Evolutionary conservation across 2,888 invertebrate genomes (phyloP).

Genomic region (Oeneis ivallda): DNA sequence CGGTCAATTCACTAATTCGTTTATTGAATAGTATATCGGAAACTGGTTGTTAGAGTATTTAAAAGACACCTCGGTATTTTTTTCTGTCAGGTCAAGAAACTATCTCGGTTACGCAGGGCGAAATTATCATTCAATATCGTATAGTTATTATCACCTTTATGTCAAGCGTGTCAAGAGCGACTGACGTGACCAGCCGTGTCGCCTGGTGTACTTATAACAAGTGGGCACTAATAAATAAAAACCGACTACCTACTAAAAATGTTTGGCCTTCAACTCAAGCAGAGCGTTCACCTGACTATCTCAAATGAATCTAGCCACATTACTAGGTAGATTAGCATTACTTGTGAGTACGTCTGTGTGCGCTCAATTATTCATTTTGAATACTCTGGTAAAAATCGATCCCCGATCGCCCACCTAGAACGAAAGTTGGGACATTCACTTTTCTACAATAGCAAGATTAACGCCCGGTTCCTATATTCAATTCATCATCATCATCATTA

Average conservation of each 20-base stretch:
- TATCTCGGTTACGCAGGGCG: slow-evolving; percentile 21
- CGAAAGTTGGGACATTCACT: too few relatives aligned
- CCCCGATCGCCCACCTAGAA: too few relatives aligned
- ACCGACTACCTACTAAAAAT: slow-evolving; percentile 64
- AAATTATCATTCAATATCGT: background rate
- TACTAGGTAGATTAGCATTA: slow-evolving; percentile 46
- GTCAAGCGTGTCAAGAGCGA: slow-evolving; percentile 30
- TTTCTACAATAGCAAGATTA: too few relatives aligned
- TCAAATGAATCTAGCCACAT: slow-evolving; percentile 58
- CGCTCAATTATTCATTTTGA: slow-evolving; percentile 33
- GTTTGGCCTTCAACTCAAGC: slow-evolving; percentile 71
- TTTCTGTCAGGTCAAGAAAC: slow-evolving; percentile 29
- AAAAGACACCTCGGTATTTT: slow-evolving; percentile 18
- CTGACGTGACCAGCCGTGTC: slow-evolving; percentile 53
- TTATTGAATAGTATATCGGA: background rate
- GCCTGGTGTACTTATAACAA: slow-evolving; percentile 54
- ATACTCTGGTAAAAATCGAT: too few relatives aligned
- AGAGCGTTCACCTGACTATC: slow-evolving; percentile 72
- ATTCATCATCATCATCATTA: too few relatives aligned
- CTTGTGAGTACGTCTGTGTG: slow-evolving; percentile 35
- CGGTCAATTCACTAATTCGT: background rate
- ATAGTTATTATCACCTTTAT: slow-evolving; percentile 24
- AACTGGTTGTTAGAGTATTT: slow-evolving; percentile 13
- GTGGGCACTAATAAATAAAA: slow-evolving; percentile 63
- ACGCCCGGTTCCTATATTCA: too few relatives aligned